Conservation (phyloP, 2,113 vertebrate genomes). For the Macroglossus sobrinus region DNA sequence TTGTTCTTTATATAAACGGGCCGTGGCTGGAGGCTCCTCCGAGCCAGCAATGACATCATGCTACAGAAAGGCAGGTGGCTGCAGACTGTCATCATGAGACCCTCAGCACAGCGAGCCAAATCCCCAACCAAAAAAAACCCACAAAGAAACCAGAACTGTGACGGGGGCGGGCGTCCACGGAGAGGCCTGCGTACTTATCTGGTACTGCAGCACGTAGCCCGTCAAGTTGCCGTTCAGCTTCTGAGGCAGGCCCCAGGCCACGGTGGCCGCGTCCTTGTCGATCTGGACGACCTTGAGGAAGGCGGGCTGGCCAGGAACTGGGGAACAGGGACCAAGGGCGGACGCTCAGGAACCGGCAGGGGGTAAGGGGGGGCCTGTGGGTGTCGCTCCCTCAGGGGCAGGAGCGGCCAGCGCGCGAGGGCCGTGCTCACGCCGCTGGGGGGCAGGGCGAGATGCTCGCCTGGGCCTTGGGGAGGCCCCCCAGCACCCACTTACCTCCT, state of each 20-base stretch:
- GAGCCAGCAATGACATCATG: no score
- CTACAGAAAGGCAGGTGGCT: no score
- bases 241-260: slow-evolving; percentile 90
- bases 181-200: slow-evolving; percentile 90
- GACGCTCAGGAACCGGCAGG: neutral
- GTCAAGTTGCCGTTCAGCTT: slow-evolving; percentile 93
- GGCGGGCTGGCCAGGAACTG: slow-evolving; percentile 92
- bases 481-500: slow-evolving; percentile 87
- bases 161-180: no score
- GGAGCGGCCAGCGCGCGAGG: no score
- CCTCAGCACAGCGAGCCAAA: neutral
- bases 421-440: no score
- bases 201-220: slow-evolving; percentile 92
- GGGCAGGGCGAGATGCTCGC: no score
- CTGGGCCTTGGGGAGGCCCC: no score
- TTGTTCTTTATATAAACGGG: neutral
- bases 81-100: neutral
- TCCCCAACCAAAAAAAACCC: neutral
- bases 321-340: slow-evolving; percentile 47
- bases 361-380: no score
- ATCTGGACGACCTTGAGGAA: slow-evolving; percentile 90
- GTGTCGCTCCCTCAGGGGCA: no score
- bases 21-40: rapidly evolving
- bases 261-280: slow-evolving; percentile 87
- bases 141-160: no score